These are phyloP conservation scores for Petrocephalus sullivani DNA, from an alignment of 2,797 vertebrate genomes.

Conservation along the genomic window DNA sequence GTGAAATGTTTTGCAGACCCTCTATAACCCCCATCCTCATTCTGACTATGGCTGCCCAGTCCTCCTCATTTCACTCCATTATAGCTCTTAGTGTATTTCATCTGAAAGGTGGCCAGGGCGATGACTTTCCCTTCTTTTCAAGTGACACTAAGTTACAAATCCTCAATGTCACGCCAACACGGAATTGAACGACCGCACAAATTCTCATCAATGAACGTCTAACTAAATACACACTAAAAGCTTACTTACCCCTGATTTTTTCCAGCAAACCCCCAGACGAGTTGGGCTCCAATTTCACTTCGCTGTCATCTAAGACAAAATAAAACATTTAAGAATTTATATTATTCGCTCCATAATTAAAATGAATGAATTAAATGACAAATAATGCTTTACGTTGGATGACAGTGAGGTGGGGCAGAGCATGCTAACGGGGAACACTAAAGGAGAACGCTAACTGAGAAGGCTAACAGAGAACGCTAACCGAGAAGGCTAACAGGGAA, in stretches of 20 bases:
- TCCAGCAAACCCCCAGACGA: constrained; percentile 79
- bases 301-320: constrained; percentile 66
- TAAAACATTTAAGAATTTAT: constrained; percentile 5
- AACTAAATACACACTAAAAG: not conserved
- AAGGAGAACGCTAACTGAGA: too few species aligned
- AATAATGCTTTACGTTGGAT: not conserved
- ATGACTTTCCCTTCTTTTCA: not conserved
- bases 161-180: not conserved
- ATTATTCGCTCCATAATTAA: not conserved
- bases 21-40: not conserved
- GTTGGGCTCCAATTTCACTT: constrained; percentile 77
- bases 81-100: not conserved
- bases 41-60: not conserved
- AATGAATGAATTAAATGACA: not conserved
- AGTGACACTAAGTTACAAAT: not conserved
- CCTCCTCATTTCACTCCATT: not conserved
- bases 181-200: not conserved
- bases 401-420: not conserved
- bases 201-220: not conserved
- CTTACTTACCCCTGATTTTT: constrained; percentile 77
- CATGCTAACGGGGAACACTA: not conserved
- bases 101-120: not conserved
- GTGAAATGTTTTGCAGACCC: not conserved
- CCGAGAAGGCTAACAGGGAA: too few species aligned
- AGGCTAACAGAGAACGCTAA: too few species aligned